Base-by-base conservation (phyloP, 2,113 vertebrate genomes). In the Colaptes auratus region DNA sequence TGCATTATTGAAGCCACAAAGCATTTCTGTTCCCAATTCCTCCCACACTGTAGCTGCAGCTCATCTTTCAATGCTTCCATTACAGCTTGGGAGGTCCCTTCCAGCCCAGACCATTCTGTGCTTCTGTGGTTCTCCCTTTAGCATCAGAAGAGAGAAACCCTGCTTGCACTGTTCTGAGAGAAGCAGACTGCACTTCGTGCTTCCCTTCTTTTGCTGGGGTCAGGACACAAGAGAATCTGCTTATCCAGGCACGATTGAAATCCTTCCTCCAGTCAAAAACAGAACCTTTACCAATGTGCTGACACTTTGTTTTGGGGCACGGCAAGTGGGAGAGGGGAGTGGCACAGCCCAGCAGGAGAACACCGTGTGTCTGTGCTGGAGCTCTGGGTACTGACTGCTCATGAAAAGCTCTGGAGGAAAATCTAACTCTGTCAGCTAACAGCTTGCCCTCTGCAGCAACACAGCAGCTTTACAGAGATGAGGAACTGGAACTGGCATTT, bases 131-230 rank as follows among this genome's bases (percentile, higher is more conserved):
- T 48, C 46, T 44, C 15, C 35, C 36, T 72, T 72, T 18, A 60
- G 3, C 14, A 42, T 60, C 69, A 69, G 48, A 59, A 78, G 36
- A 66, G 50, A 36, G 4, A 82, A 74, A 50, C 10, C 28, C 7
- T 11, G 10, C 59, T 93, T 0, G 0, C 8, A 10, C 9, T 56
- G 70, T 35, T 71, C 6, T 44, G 42, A 44, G 42, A 44, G 42
- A 15, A 44, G 42, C 15, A 44, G 42, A 16, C 14, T 44, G 42
- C 42, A 44, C 42, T 44, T 44, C 15, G 6, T 44, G 42, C 42
- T 44, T 44, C 42, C 15, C 15, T 44, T 16, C 42, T 44, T 15
- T 44, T 48, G 46, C 20, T 20, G 42, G 42, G 15, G 42, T 23
- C 18, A 50, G 60, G 81, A 50, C 6, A 10, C 33, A 14, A 73